Evolutionary conservation across 1,140 invertebrate genomes (phyloP), one percentile per base, ranked within the genome.

Genomic region (Solenopsis fugax): DNA sequence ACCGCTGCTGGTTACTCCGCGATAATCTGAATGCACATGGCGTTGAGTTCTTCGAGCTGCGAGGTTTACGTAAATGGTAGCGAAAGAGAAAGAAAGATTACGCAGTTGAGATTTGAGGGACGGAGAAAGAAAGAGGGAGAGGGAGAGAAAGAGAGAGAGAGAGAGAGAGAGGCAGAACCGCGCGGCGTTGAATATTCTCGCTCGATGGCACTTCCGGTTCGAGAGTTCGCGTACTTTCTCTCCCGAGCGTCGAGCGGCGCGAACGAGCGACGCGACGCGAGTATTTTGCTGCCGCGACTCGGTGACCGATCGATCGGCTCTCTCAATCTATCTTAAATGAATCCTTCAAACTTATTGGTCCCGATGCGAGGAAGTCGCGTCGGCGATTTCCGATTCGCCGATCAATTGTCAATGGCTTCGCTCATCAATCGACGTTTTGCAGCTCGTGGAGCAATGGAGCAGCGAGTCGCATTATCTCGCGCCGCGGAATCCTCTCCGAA

Each of bases 151-250:
- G 58, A 29, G 24, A 64, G 60, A 64, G 62, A 60, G 41, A 29
- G 29, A 29, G 29, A 29, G 29, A 29, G 50, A 75, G 16, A 41
- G 58, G 52, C 54, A 64, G 78, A 87, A 82, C 1, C 67, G 41
- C 45, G 65, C 37, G 65, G 29, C 71, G 87, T 60, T 89, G 90
- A 87, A 89, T 91, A 87, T 88, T 76, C 85, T 82, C 77, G 85
- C 88, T 89, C 90, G 86, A 91, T 89, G 67, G 76, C 89, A 89
- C 86, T 90, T 90, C 89, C 89, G 89, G 60, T 60, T 89, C 86
- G 86, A 72, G 86, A 89, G 85, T 50, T 65, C 21, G 34, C 65
- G 50, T 64, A 91, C 89, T 91, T 90, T 91, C 89, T 87, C 85
- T 84, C 88, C 80, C n/a, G n/a, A n/a, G n/a, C n/a, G n/a, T 50